Evolutionary conservation across 2,797 vertebrate species (phyloP), one percentile per base, ranked within the genome.

Genomic region (Sphenodon punctatus): DNA sequence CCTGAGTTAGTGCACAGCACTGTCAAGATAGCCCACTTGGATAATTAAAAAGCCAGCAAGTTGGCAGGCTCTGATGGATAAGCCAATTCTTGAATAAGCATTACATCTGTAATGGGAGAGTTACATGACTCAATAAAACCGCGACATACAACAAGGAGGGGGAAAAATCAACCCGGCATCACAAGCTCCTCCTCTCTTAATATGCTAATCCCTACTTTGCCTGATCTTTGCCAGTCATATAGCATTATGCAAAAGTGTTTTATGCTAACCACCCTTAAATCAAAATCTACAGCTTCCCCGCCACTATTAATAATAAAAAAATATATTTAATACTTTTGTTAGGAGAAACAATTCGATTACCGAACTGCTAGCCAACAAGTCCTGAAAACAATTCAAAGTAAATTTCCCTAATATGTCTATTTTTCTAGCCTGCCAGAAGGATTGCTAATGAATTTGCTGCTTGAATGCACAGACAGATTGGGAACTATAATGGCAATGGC

Each of bases 371-470:
- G 91, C 84, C 87, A 93, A 87, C 88, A 93, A 92, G 90, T 87
- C 77, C 81, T 70, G 68, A 88, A 92, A 94, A 92, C 89, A 93
- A 94, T 92, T 93, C 88, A 90, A 95, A 94, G 86, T 89, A 93
- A 95, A 94, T 93, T 93, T 95, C 84, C 88, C 88, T 94, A 94
- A 94, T 95, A 94, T 85, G 87, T 89, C 89, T 89, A 93, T 88
- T 92, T 92, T 94, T 94, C 90, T 91, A 92, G 86, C 71, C 93
- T 90, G 88, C 93, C 94, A 94, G 94, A 95, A 95, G 92, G 87
- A 87, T 80, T 92, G 93, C 92, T 95, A 96, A 96, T 96, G 95
- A 96, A 96, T 95, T 95, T 96, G 92, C 93, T 96, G 94, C 95
- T 94, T 95, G 94, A 96, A 94, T 94, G 96, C 94, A 95, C 91